Percentiles rank a stretch among this genome's conserved stretches.
phyloP scores from a whole-genome alignment of 2,797 vertebrate species.

The Lithobates pipiens region DNA sequence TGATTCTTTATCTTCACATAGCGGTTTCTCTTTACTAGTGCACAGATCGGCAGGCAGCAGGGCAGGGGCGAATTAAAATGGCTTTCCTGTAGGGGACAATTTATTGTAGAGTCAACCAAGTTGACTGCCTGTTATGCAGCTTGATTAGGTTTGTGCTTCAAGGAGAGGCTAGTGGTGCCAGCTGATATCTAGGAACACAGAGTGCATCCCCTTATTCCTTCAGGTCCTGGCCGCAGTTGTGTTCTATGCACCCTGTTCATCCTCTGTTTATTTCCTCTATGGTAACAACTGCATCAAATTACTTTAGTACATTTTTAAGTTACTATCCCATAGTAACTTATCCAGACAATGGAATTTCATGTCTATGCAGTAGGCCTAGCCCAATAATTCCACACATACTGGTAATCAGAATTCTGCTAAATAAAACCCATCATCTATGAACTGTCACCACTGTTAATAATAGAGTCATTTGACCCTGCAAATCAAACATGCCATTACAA shows the following conservation, averaged over 20 bases:
- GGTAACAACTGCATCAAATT: background rate
- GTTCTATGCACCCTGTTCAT: background rate
- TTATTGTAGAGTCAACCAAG: no score
- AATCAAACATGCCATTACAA: background rate
- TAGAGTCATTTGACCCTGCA: background rate
- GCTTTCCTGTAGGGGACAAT: no score
- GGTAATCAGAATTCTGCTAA: background rate
- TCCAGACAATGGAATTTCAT: background rate
- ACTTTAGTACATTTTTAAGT: background rate
- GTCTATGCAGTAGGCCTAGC: background rate
- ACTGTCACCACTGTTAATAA: background rate
- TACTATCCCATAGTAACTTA: background rate
- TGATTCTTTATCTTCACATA: no score
- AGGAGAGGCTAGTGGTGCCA: no score
- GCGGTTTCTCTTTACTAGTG: no score
- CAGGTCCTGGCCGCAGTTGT: background rate
- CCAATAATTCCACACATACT: background rate
- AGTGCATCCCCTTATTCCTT: background rate
- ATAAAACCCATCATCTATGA: background rate
- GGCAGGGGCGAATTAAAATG: no score
- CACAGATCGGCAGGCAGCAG: no score
- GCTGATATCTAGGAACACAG: no score
- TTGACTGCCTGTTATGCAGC: no score
- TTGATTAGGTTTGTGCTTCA: no score
- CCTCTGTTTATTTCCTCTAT: background rate